These are phyloP conservation scores for Mormyrops boulengeri DNA, from an alignment of 2,797 vertebrate species.

Conservation along the genomic window DNA sequence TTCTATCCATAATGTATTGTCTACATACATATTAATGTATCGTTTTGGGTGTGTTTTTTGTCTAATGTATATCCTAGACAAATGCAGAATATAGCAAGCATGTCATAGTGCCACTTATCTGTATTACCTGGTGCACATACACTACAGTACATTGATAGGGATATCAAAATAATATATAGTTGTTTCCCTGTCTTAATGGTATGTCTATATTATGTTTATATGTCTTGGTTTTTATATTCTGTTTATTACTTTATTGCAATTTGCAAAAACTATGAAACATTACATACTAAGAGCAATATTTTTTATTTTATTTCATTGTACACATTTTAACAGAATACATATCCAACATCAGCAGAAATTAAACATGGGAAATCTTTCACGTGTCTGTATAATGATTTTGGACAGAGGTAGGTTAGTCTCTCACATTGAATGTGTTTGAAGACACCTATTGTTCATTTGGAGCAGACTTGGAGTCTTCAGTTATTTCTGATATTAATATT, in stretches of 20 bases:
- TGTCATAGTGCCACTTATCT: not conserved
- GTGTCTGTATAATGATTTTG: not conserved
- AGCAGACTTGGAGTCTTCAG: constrained; percentile 11
- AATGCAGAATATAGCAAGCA: not conserved
- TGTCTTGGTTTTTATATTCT: not conserved
- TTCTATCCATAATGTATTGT: not conserved
- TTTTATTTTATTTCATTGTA: not conserved
- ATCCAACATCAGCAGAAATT: not conserved
- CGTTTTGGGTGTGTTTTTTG: not conserved
- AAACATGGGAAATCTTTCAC: not conserved
- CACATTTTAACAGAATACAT: not conserved
- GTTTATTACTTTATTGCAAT: not conserved
- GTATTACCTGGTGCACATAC: not conserved
- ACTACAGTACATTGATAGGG: not conserved
- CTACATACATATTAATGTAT: not conserved
- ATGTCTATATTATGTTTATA: not conserved
- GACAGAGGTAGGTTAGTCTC: not conserved
- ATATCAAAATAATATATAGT: not conserved
- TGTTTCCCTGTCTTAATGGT: not conserved
- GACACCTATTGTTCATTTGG: constrained; percentile 27
- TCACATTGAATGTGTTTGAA: not conserved
- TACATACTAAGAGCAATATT: not conserved
- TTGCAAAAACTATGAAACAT: not conserved
- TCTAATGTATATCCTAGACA: not conserved
- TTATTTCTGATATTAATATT: constrained; percentile 27